A percentile compares a stretch with the other conserved stretches of the same genome.
Evolutionary conservation across 2,113 vertebrate genomes (phyloP).

Genomic region (Calonectris borealis): DNA sequence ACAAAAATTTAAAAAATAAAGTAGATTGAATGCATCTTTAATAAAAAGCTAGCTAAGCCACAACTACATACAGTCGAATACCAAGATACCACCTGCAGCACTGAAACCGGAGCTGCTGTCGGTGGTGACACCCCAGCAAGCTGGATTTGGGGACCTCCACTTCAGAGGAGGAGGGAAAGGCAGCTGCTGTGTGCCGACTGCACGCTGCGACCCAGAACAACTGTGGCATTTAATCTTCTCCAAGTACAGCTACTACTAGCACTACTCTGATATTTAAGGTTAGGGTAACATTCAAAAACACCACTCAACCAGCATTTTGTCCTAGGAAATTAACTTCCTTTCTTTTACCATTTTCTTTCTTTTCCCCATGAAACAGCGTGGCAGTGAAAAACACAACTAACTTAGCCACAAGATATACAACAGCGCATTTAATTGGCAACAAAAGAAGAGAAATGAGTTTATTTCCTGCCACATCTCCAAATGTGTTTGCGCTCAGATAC

Average conservation of each 20-base stretch:
- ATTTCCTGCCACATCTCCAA: background rate
- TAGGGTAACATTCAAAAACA: background rate
- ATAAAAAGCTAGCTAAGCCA: background rate
- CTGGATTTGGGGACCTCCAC: background rate
- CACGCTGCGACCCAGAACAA: background rate
- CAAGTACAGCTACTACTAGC: background rate
- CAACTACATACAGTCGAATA: accelerated
- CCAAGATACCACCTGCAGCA: background rate
- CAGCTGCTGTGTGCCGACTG: accelerated
- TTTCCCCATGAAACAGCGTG: background rate
- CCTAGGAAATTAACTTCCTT: background rate
- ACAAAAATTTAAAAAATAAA: background rate
- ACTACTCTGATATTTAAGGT: background rate
- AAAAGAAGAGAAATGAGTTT: background rate
- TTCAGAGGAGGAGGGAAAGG: background rate
- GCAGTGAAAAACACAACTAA: background rate
- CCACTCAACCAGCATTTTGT: background rate
- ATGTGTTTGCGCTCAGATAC: accelerated
- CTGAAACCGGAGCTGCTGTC: background rate
- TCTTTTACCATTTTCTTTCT: background rate
- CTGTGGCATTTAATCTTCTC: background rate
- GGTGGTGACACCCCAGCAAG: background rate
- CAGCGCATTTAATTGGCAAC: background rate
- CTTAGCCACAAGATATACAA: background rate
- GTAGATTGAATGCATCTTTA: background rate